Evolutionary conservation across 2,113 vertebrate genomes (phyloP), one percentile per base, ranked within the genome.

Genomic region (Himantopus leucocephalus): DNA sequence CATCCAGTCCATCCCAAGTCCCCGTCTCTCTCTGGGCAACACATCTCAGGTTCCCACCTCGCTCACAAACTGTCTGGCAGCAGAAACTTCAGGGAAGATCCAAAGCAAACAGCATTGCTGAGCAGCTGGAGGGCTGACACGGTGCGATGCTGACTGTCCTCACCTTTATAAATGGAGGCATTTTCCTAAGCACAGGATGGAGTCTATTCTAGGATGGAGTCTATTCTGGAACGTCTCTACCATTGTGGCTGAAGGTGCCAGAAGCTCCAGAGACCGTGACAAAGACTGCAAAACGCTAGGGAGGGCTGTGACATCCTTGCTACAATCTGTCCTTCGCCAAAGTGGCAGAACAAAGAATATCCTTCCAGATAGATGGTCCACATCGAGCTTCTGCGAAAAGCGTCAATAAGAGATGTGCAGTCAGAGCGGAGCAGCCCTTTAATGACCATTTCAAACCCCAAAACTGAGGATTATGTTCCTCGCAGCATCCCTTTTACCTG

Each of bases 381-480:
- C 3, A 2, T 37, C 0, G 0, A 71, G 70, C 13, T 52, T 72
- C 78, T 8, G 0, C 3, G 0, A 35, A 32, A 60, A 90, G 73
- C 2, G 3, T 30, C 58, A 39, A 1, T 3, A 56, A 27, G 35
- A 50, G 26, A 73, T 45, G 63, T 10, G 55, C 47, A 68, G 45
- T 37, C 27, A 8, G 30, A 43, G 34, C 2, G 19, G 34, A 88
- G 60, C 74, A 75, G 24, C 67, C 24, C 34, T 88, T 78, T 24
- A 23, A 10, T 8, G 63, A 70, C 1, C 0, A 0, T 85, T 91
- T 73, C 62, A 34, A 8, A 19, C 20, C 19, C 45, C 63, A 6
- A 8, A 66, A 14, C 6, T 5, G 60, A 74, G 59, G 24, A 52
- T n/a, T 23, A 1, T 1, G 10, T 71, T 47, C 45, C 59, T 14